These are phyloP conservation scores for Lepidocyrtoides sp. DNA, from an alignment of 2,888 invertebrate genomes.

Conservation along the genomic window DNA sequence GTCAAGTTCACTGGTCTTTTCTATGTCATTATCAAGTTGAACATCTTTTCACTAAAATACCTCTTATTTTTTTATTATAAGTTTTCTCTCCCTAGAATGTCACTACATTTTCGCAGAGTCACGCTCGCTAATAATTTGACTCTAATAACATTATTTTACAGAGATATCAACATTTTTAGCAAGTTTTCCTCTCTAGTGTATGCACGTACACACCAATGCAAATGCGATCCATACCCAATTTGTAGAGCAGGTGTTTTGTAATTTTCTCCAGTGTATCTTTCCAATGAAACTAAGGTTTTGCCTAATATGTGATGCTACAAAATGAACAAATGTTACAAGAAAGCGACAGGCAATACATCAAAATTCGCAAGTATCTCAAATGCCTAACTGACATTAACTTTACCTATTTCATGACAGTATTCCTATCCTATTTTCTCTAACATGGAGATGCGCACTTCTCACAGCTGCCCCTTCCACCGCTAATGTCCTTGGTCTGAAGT, in stretches of 20 bases:
- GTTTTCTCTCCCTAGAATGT: neutral
- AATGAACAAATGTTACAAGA: neutral
- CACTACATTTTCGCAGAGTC: neutral
- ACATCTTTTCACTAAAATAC: too few relatives aligned
- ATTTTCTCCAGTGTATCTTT: neutral
- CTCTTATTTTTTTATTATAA: too few relatives aligned
- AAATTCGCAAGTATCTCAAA: conserved; percentile 37
- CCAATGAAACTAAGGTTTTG: neutral
- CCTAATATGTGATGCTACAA: neutral
- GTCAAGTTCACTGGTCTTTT: too few relatives aligned
- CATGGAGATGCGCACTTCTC: neutral
- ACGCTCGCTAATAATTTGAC: neutral
- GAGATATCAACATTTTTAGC: too few relatives aligned
- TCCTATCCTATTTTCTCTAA: neutral
- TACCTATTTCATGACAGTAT: neutral
- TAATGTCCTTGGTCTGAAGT: too few relatives aligned
- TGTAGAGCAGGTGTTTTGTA: conserved; percentile 17
- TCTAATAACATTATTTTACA: too few relatives aligned
- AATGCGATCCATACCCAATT: neutral
- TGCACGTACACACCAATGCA: neutral
- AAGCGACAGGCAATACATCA: conserved; percentile 15
- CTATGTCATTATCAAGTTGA: too few relatives aligned
- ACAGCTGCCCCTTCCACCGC: too few relatives aligned
- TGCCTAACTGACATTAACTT: neutral
- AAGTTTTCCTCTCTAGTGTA: neutral